Evolutionary conservation across 2,888 invertebrate genomes (phyloP), one percentile per base, ranked within the genome.

Genomic region (Cerceris rybyensis): DNA sequence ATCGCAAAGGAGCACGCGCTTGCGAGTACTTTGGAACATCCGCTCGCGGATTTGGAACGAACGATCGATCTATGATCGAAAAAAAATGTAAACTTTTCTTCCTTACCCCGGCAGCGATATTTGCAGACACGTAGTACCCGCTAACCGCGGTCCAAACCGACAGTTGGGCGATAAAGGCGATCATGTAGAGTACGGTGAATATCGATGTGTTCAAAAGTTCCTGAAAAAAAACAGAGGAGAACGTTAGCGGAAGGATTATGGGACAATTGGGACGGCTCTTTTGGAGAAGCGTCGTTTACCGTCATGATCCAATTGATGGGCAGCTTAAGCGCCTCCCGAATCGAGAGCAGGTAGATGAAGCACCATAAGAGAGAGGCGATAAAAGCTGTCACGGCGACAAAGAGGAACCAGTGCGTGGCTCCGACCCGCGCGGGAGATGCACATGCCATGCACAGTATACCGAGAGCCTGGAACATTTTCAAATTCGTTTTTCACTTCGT

Each of bases 301-400:
- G 96, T 95, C 81, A 97, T 93, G 83, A 96, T 94, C 97, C 97
- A 97, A 88, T 97, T 96, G 87, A 97, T 95, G 67, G 96, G 96
- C 75, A 97, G 91, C 89, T 95, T 96, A 52, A 97, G 93, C 1
- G 96, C 96, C 88, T 97, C 97, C 81, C 96, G 95, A 84, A 98
- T 94, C 81, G 97, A 96, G 83, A 98, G 93, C 76, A 97, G 93
- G 91, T 97, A 97, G 63, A 97, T 94, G 90, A 96, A 95, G 71
- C 95, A 94, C 97, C 97, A 97, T 88, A 97, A 93, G 65, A 97
- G 93, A 0, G 96, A 97, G 63, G 95, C 94, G 88, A 98, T 97
- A 93, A 98, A 98, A 81, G 96, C 95, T 80, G 95, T 94, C 78
- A 96, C 96, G 16, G 95, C 96, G 66, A 97, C 97, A 91, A 97